Evolutionary conservation across 2,888 invertebrate genomes (phyloP), one percentile per base, ranked within the genome.

Genomic region (Xylophagus ater): DNA sequence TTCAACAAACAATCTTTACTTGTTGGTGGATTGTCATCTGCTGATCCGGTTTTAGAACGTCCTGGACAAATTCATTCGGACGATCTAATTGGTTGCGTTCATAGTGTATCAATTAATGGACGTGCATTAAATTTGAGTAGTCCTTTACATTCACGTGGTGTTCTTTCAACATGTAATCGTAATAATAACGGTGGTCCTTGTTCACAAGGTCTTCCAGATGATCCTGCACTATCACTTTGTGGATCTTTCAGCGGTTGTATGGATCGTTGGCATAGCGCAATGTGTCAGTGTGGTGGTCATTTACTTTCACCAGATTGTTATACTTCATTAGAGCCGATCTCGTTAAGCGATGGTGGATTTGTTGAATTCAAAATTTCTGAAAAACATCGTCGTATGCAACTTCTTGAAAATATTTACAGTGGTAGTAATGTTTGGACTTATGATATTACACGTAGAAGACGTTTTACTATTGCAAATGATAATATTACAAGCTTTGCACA

Each of bases 21-120:
- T 31, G 72, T 94, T 47, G 93, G 93, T 15, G 94, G 94, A 6
- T 67, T 94, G 23, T 70, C 76, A 31, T 79, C 79, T 48, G 85
- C 90, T 1, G 87, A 88, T 62, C 85, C 89, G 10, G 78, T 92
- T 1, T 64, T 92, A 18, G 88, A 90, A 59, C 74, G 90, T 30
- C 87, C 87, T 0, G 89, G 88, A 0, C 92, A 93, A 65, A 77
- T 94, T 25, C 82, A 82, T 53, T 81, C 90, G 0, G 92, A 93
- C 57, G 93, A 94, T 59, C 78, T 96, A 43, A 81, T 93, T 12
- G 96, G 96, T 4, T 96, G 96, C 57, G 77, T 94, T 49, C 89
- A 92, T 55, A 88, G 88, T 49, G 81, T 93, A 2, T 76, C 83
- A 0, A 76, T 94, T 37, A 92, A 94, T 55, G 92, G 90, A 4